These are phyloP conservation scores for Capreolus pygargus DNA, from an alignment of 2,113 vertebrate genomes.

Conservation along the genomic window DNA sequence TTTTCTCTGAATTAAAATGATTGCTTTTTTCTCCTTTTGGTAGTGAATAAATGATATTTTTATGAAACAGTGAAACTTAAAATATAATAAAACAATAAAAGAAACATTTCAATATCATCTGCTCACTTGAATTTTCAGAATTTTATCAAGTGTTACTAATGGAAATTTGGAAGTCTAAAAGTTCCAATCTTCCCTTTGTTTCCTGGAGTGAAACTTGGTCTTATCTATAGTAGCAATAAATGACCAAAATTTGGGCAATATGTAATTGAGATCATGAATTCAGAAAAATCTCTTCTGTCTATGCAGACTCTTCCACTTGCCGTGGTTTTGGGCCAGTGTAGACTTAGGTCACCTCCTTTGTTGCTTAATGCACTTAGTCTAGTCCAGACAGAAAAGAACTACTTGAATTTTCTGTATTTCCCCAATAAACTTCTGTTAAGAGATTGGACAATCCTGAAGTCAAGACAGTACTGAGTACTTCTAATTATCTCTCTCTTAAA, in stretches of 20 bases:
- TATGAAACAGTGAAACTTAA: constrained; percentile 37
- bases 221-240: neutral
- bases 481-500: neutral
- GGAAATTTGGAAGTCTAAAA: neutral
- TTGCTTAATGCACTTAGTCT: neutral
- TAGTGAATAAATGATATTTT: constrained; percentile 52
- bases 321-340: neutral
- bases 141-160: neutral
- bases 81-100: constrained; percentile 54
- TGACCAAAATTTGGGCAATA: neutral
- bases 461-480: neutral
- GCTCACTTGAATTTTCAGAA: constrained; percentile 13
- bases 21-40: neutral
- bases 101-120: neutral
- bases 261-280: neutral
- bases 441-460: neutral
- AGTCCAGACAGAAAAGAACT: neutral
- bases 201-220: neutral
- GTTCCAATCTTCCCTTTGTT: neutral
- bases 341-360: neutral
- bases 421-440: neutral
- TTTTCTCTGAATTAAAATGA: constrained; percentile 60
- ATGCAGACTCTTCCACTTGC: neutral
- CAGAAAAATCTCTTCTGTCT: neutral
- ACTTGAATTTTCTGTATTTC: neutral